Percentiles rank a stretch among this genome's conserved stretches.
phyloP scores from a whole-genome alignment of 2,888 invertebrate genomes.

The Trachelus stipa region DNA sequence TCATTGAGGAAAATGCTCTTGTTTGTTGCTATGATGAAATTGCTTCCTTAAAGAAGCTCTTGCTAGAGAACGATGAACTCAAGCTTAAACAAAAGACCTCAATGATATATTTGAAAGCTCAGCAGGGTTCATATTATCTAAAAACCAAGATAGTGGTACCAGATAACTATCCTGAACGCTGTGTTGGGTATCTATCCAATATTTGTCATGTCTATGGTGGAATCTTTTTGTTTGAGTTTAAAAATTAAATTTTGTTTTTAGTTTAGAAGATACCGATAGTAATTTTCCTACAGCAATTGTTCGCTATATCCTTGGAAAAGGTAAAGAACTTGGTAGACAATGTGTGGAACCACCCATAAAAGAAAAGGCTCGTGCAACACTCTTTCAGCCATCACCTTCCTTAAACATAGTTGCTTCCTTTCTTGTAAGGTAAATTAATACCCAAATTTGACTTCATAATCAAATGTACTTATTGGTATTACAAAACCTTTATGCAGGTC shows the following conservation, averaged over 20 bases:
- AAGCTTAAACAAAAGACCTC: slow-evolving; percentile 78
- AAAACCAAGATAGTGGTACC: slow-evolving; percentile 73
- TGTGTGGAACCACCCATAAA: slow-evolving; percentile 78
- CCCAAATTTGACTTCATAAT: not conserved
- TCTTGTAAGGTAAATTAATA: slow-evolving; percentile 63
- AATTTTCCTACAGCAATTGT: slow-evolving; percentile 76
- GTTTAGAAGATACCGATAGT: slow-evolving; percentile 72
- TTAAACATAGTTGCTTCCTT: slow-evolving; percentile 73
- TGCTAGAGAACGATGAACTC: slow-evolving; percentile 70
- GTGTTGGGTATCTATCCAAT: slow-evolving; percentile 66
- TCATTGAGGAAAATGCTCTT: slow-evolving; percentile 77
- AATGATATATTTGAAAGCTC: slow-evolving; percentile 70
- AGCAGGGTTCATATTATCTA: slow-evolving; percentile 73
- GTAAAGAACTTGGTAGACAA: slow-evolving; percentile 75
- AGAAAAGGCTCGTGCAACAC: slow-evolving; percentile 68
- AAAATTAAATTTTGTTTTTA: slow-evolving; percentile 51
- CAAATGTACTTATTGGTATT: not conserved
- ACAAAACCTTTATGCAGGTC: slow-evolving; percentile 60
- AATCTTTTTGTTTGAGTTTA: slow-evolving; percentile 12
- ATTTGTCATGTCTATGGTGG: not conserved
- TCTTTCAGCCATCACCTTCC: slow-evolving; percentile 74
- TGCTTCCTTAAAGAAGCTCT: slow-evolving; percentile 69
- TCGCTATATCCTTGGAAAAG: slow-evolving; percentile 74
- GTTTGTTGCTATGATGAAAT: slow-evolving; percentile 81
- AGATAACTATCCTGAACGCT: slow-evolving; percentile 73